A percentile compares a stretch with the other conserved stretches of the same genome.
These are phyloP conservation scores for Drosophila mayri DNA, from an alignment of 1,140 invertebrate species.

Conservation along the genomic window DNA sequence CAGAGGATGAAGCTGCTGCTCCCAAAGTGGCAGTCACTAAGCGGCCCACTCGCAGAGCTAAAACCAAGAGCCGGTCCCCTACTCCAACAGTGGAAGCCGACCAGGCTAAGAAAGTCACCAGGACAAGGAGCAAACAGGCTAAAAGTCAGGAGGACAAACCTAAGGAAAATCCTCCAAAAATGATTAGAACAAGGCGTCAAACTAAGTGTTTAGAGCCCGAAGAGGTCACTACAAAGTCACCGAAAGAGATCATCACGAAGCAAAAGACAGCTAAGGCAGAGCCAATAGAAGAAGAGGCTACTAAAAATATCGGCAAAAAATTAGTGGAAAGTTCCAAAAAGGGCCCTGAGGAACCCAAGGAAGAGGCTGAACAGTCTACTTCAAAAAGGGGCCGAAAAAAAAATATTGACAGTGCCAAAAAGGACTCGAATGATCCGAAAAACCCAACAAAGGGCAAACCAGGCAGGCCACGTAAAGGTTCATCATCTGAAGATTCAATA, in stretches of 20 bases:
- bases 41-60: neutral
- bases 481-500: neutral
- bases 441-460: neutral
- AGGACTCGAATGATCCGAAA: neutral
- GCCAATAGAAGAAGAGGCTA: neutral
- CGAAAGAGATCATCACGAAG: neutral
- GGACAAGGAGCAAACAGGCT: neutral
- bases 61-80: neutral
- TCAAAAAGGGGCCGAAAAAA: neutral
- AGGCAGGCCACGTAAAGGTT: neutral
- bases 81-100: neutral
- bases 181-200: neutral
- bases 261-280: neutral
- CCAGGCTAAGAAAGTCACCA: neutral
- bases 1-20: neutral
- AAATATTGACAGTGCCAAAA: neutral
- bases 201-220: neutral
- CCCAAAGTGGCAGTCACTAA: neutral
- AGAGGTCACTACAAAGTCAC: neutral
- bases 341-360: neutral
- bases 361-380: neutral
- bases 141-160: neutral
- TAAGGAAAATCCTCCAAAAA: neutral
- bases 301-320: neutral
- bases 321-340: neutral